phyloP scores from a whole-genome alignment of 2,797 vertebrate genomes.

The Cossypha caffra region DNA sequence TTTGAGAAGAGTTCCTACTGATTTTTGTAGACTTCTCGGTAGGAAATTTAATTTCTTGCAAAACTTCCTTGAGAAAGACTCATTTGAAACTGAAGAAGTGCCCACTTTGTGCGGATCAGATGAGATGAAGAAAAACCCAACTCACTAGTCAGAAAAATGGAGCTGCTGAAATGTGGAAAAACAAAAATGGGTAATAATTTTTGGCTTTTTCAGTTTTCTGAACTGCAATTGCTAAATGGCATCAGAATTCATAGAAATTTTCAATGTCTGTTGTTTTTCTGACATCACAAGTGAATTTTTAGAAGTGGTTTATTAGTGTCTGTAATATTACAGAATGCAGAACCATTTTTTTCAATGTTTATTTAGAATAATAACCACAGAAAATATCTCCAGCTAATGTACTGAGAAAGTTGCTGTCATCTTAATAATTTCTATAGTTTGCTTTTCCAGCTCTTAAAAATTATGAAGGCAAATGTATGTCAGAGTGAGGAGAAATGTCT shows the following conservation, averaged over 20 bases:
- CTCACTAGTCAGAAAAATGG: not conserved
- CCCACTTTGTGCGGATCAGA: not conserved
- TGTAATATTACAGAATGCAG: not conserved
- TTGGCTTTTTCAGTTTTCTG: not conserved
- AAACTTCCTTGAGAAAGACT: not conserved
- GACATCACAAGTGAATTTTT: not conserved
- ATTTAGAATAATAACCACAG: not conserved
- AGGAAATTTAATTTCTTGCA: not conserved
- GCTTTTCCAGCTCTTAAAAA: constrained; percentile 29
- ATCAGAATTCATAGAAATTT: not conserved
- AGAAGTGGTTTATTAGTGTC: not conserved
- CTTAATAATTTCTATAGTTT: not conserved
- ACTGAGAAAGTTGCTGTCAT: not conserved
- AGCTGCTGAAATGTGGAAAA: not conserved
- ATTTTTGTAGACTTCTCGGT: not conserved
- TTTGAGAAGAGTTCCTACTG: not conserved
- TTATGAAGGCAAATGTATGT: not conserved
- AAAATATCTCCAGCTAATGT: not conserved
- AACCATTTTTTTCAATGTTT: not conserved
- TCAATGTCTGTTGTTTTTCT: not conserved
- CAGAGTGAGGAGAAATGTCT: not conserved
- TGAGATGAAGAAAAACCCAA: not conserved
- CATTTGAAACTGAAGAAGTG: constrained; percentile 10
- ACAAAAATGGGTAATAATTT: not conserved
- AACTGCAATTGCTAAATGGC: not conserved